Conservation (phyloP, 2,797 vertebrate species). For the Falco novaeseelandiae region DNA sequence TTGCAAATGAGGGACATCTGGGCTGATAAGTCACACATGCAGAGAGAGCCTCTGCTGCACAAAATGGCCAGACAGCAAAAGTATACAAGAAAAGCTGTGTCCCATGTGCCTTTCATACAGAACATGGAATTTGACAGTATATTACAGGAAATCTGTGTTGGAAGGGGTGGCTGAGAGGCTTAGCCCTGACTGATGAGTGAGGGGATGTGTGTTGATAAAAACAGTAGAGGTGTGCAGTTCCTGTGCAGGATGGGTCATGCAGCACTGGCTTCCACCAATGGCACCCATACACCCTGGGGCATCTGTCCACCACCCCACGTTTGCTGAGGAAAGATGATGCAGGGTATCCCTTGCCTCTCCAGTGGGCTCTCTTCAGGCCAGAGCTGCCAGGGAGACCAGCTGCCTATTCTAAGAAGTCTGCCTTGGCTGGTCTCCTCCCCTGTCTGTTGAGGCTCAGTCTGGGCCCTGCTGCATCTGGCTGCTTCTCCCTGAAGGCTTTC, state of each 20-base stretch:
- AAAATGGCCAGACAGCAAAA: slow-evolving; percentile 8
- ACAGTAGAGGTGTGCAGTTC: background rate
- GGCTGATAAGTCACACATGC: background rate
- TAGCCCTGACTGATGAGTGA: background rate
- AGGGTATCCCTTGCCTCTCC: background rate
- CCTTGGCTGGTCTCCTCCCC: background rate
- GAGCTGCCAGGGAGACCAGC: background rate
- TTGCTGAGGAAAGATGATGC: background rate
- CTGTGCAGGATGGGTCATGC: background rate
- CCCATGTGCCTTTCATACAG: background rate
- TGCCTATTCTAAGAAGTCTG: background rate
- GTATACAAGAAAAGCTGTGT: background rate
- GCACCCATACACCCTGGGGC: accelerated
- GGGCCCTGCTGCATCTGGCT: background rate
- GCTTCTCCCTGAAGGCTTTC: background rate
- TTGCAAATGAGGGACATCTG: background rate
- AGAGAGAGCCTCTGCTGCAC: background rate
- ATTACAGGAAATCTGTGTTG: background rate
- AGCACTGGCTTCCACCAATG: accelerated
- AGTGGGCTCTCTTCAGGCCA: background rate
- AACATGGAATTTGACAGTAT: background rate
- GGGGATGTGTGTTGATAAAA: background rate
- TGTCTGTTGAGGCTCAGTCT: background rate
- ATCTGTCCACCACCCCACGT: accelerated
- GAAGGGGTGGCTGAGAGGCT: background rate